Evolutionary conservation across 2,888 invertebrate species (phyloP), one percentile per base, ranked within the genome.

Genomic region (Pachliopta kotzebuea): DNA sequence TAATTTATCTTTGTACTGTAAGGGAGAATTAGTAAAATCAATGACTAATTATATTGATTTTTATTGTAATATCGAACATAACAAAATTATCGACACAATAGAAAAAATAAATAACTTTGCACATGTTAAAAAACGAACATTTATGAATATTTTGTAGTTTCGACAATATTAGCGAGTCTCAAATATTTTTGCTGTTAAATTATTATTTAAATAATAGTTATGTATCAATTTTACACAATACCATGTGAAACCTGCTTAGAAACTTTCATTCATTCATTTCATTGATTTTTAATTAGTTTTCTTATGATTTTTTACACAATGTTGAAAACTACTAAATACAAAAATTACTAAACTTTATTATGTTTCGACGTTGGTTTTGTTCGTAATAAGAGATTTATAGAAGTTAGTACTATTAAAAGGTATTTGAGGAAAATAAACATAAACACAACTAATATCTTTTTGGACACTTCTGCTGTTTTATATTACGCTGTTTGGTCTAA

Each of bases 21-120:
- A 60, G 60, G 11, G 37, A 54, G 20, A 60, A 45, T 26, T n/a
- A 55, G 42, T 54, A 60, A 60, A 20, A 42, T 1, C 4, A 45
- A 45, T 18, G 4, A 18, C 37, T 14, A 1, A 18, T 7, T n/a
- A 45, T 18, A 45, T n/a, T 18, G n/a, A n/a, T 45, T 45, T 45
- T 37, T 37, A 37, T 37, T 45, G 18, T 45, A 45, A n/a, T 2
- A 6, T n/a, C 18, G 4, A 45, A 45, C 45, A n/a, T 6, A 45
- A 18, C 18, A 45, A n/a, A 45, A 45, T 45, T n/a, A 45, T n/a
- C 6, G 18, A 45, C 45, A n/a, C 6, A n/a, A 18, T 4, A 18
- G 6, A 45, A 14, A 37, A 2, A 18, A 45, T n/a, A 45, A n/a
- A 6, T 4, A n/a, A n/a, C 1, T 45, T 45, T 42, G 42, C 17